Evolutionary conservation across 2,113 vertebrate genomes (phyloP).

Genomic region (Pseudopodoces humilis): DNA sequence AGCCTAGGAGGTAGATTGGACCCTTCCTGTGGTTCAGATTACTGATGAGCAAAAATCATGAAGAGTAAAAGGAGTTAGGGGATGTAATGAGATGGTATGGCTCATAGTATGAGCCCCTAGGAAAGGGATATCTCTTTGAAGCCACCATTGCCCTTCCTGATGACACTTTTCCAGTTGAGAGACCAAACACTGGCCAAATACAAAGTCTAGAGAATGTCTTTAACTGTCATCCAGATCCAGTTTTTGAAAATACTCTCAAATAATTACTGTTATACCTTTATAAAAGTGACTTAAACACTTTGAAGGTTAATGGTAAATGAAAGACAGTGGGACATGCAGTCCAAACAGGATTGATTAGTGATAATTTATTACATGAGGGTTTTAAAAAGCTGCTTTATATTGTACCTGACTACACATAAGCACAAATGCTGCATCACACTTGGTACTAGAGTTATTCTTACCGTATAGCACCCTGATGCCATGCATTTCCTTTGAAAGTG

Average conservation of each 20-base stretch:
- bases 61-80: background rate
- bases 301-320: background rate
- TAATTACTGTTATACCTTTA: background rate
- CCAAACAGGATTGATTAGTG: background rate
- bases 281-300: background rate
- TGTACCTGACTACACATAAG: background rate
- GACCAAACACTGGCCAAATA: background rate
- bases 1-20: background rate
- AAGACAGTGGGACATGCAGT: background rate
- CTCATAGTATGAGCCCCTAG: background rate
- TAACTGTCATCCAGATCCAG: background rate
- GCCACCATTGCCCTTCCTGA: background rate
- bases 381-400: background rate
- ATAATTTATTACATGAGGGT: background rate
- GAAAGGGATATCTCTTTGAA: background rate
- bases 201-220: background rate
- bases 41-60: background rate
- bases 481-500: background rate
- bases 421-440: background rate
- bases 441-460: background rate
- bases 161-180: background rate
- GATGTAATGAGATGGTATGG: background rate
- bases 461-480: background rate
- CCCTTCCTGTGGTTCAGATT: background rate
- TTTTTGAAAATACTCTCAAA: background rate